Conservation (phyloP, 2,113 vertebrate genomes). For the Bujurquina vittata region DNA sequence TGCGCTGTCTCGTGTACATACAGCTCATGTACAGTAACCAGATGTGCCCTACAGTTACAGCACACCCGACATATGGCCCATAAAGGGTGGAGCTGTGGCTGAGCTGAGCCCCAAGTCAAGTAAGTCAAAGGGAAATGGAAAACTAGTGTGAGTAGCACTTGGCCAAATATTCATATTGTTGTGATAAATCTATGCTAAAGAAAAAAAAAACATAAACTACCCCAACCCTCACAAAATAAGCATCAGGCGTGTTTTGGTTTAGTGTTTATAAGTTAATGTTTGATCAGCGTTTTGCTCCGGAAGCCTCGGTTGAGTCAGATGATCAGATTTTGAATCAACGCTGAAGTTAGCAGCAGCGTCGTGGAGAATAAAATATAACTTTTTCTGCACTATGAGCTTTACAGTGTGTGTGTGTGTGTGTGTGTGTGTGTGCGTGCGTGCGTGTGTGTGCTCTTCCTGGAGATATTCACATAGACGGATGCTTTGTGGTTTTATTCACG, state of each 20-base stretch:
- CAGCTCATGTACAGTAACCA: not conserved
- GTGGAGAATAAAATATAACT: not conserved
- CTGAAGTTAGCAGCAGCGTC: not conserved
- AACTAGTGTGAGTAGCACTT: not conserved
- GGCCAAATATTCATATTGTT: not conserved
- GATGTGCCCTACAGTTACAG: not conserved
- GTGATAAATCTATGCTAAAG: not conserved
- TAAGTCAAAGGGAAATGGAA: not conserved
- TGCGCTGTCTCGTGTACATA: not conserved
- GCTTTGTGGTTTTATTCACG: constrained; percentile 57
- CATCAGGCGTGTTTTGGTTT: not conserved
- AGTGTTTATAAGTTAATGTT: not conserved
- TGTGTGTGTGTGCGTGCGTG: not conserved
- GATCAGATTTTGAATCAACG: not conserved
- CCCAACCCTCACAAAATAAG: not conserved
- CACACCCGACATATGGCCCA: too few relatives aligned
- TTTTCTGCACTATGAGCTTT: not conserved
- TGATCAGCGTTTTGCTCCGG: not conserved
- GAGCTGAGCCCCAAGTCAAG: not conserved
- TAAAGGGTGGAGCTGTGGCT: not conserved
- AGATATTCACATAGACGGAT: constrained; percentile 44
- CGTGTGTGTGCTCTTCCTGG: constrained; percentile 24
- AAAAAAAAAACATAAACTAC: too few relatives aligned
- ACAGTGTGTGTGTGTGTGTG: not conserved
- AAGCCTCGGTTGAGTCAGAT: not conserved